Evolutionary conservation across 2,797 vertebrate species (phyloP), one percentile per base, ranked within the genome.

Genomic region (Pipistrellus kuhlii): DNA sequence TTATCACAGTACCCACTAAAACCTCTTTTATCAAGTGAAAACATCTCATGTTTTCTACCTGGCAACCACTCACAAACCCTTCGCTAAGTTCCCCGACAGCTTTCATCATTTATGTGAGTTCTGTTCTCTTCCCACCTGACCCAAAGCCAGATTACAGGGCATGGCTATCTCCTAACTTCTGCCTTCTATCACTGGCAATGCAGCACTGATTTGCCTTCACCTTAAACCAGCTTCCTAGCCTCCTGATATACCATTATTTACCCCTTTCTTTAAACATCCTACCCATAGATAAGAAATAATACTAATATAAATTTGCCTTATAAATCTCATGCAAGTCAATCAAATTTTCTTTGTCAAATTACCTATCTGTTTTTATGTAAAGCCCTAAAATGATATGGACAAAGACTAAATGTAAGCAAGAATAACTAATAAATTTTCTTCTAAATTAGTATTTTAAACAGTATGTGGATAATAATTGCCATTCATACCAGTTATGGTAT

Each of bases 341-440:
- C 20, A 66, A 78, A 53, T 53, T 87, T 92, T 59, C 41, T 75
- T 95, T 69, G 17, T 85, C 48, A 90, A 88, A 90, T 83, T 46
- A 71, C 41, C 59, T 73, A 38, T 73, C 18, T 87, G 30, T 73
- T 96, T 92, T 85, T 77, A 80, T 85, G 87, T 62, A 86, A 41
- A 53, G 15, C 13, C 57, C 44, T 86, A 51, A 84, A 91, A 72
- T 84, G 66, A 82, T 30, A 87, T 27, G 18, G 32, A 38, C 27
- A 66, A 68, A 85, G 9, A 69, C 32, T 85, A 88, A 95, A 80
- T 80, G n/a, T 23, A 91, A 94, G 48, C 71, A 82, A 78, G n/a
- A 75, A 51, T 30, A 84, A 38, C 32, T 71, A 88, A 71, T 27
- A 81, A 32, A 93, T 73, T 85, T 32, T 85, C 53, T 90, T 86